These are phyloP conservation scores for Steinernema carpocapsae DNA, from an alignment of 2,888 invertebrate species.

Conservation along the genomic window DNA sequence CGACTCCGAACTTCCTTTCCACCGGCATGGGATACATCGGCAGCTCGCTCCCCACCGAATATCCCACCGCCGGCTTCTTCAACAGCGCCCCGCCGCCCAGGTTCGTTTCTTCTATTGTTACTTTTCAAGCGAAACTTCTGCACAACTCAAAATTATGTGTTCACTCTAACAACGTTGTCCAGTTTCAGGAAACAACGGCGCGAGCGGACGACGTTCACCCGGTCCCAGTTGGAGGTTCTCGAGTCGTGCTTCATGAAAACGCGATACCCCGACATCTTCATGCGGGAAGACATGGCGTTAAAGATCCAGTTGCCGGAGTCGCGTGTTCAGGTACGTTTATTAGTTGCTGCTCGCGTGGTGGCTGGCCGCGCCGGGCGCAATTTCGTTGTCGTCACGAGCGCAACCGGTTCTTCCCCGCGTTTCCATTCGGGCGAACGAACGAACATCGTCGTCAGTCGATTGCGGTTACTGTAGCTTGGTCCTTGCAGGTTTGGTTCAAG, in stretches of 20 bases:
- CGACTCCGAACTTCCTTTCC: conserved; percentile 27
- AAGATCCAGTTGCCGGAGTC: conserved; percentile 59
- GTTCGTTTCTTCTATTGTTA: neutral
- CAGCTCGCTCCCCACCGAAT: conserved; percentile 22
- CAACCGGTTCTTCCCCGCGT: conserved; percentile 25
- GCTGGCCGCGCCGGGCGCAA: neutral
- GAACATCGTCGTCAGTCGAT: neutral
- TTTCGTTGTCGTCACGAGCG: conserved; percentile 5
- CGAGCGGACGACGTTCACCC: conserved; percentile 46
- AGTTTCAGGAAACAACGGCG: conserved; percentile 26
- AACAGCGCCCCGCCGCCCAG: conserved; percentile 14
- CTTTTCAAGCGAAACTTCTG: too few species aligned
- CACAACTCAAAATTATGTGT: neutral
- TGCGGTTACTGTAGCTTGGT: conserved; percentile 18
- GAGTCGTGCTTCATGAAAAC: conserved; percentile 46
- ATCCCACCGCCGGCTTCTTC: conserved; percentile 29
- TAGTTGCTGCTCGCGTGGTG: neutral
- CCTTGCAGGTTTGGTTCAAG: conserved; percentile 62
- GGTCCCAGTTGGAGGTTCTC: conserved; percentile 36
- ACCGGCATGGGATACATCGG: conserved; percentile 27
- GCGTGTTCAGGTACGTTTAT: conserved; percentile 53
- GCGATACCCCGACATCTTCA: conserved; percentile 57
- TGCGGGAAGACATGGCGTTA: conserved; percentile 58
- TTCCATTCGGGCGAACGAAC: neutral
- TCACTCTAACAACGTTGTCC: neutral